Base-by-base conservation (phyloP, 2,888 invertebrate genomes). In the Himalopsyche anomala region DNA sequence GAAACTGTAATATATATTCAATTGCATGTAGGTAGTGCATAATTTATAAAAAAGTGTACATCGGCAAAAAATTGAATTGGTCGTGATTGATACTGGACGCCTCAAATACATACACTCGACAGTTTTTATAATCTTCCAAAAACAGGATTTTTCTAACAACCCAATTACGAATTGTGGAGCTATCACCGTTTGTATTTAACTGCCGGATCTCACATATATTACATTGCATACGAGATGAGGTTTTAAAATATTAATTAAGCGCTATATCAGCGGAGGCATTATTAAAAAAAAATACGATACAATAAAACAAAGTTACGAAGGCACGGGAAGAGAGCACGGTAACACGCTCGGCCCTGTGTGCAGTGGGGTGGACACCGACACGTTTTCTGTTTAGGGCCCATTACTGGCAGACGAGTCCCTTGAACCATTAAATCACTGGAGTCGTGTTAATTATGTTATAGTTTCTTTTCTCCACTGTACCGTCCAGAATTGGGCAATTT, bases 361-460 rank as follows among this genome's bases (percentile, higher is more conserved):
- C 62, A 62, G 62, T 62, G 62, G 19, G 62, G 19, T 19, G 28
- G 9, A 62, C 15, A 62, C 28, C 19, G 19, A 62, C 62, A 62
- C 62, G 62, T 62, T 62, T 11, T 62, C 19, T 62, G 19, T 62
- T 62, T 62, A 62, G 62, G 62, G 62, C 62, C 4, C 62, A 6
- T 62, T 62, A 62, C 62, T 19, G 4, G 62, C 62, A 62, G 62
- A 19, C 62, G 62, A 62, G 62, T 62, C 19, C n/a, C 62, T 62
- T 62, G 62, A 11, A 19, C 62, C 62, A 62, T 62, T 62, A 62
- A 62, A 62, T 62, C 62, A 62, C 62, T 62, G 19, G 8, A 62
- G 19, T 62, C 28, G 19, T 19, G n/a, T 28, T 62, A 19, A 19
- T 62, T 62, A 62, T 19, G 62, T 62, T 19, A n/a, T 28, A 62